Percentiles rank a stretch among this genome's conserved stretches.
phyloP scores from a whole-genome alignment of 2,888 invertebrate genomes.

The Chirona hameri region DNA sequence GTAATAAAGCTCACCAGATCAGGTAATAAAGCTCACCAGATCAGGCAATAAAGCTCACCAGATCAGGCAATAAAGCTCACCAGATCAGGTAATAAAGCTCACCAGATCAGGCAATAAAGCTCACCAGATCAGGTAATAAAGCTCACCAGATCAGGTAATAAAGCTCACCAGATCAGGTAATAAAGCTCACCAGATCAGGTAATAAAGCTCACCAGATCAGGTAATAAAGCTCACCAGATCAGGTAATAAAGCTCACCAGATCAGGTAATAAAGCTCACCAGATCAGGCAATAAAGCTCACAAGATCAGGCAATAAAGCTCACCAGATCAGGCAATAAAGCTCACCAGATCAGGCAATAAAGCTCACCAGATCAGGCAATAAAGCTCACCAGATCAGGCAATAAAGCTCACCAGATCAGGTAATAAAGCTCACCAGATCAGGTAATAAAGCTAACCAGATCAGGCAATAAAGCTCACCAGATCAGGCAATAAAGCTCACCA shows the following conservation, averaged over 20 bases:
- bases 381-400: background rate
- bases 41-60: background rate
- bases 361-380: background rate
- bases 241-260: background rate
- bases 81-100: background rate
- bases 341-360: background rate
- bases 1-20: background rate
- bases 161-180: background rate
- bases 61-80: background rate
- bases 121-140: background rate
- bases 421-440: background rate
- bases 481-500: background rate
- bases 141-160: background rate
- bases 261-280: background rate
- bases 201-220: background rate
- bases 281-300: background rate
- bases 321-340: background rate
- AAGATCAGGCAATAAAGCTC: background rate
- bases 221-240: background rate
- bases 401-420: background rate
- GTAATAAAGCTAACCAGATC: background rate
- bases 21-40: background rate
- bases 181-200: background rate
- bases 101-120: background rate
- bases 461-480: background rate